Base-by-base conservation (phyloP, 2,888 invertebrate species). In the Noctua comes region DNA sequence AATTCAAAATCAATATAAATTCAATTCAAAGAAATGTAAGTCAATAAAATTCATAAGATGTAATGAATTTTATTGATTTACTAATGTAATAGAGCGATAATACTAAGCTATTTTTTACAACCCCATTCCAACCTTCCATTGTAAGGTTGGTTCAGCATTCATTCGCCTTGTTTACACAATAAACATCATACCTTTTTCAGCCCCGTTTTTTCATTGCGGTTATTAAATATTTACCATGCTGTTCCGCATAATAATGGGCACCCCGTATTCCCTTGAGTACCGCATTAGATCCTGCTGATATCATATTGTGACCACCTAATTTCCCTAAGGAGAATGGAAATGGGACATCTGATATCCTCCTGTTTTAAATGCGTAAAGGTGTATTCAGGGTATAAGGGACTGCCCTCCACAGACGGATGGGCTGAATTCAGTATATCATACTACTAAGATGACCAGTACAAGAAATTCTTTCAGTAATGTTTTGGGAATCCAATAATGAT, bases 301-400 rank as follows among this genome's bases (percentile, higher is more conserved):
- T 82, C 27, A 62, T 71, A 64, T 71, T 74, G 68, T 72, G 57
- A 65, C 57, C 84, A 79, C 71, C 7, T 83, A 82, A 83, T 83
- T 82, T 82, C 83, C 83, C 82, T n/a, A 31, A 57, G 71, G 83
- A 43, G 2, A n/a, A n/a, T n/a, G n/a, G 18, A 36, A 70, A 80
- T 51, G 66, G 65, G 24, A 36, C 59, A 54, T 70, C 69, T 31
- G 43, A 54, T 66, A 57, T 24, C 7, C 48, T 68, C 11, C 31
- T 59, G 40, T 68, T 68, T 76, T 36, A 68, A 62, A 77, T 24
- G 16, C 16, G 31, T 21, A 75, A 18, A 24, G 4, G 51, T 48
- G 18, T 43, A 31, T 31, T 3, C 31, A 3, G 31, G 31, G 31
- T 31, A 3, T 2, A 31, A 31, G 31, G 31, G 31, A 31, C 31